phyloP scores from a whole-genome alignment of 2,113 vertebrate species.

The Tiliqua scincoides region DNA sequence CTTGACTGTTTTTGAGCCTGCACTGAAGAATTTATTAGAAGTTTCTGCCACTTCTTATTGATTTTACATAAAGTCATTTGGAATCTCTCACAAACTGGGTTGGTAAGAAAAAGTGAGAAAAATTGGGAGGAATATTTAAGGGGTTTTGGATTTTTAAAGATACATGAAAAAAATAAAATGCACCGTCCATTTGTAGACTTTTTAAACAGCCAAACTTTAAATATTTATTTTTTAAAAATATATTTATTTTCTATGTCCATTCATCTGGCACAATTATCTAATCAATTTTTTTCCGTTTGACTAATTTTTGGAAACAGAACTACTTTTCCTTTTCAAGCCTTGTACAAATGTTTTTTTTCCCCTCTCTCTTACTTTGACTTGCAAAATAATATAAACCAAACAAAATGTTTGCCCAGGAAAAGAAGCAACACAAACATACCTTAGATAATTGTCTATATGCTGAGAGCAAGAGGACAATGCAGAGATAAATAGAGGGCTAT shows the following conservation, averaged over 20 bases:
- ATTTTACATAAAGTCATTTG: conserved; percentile 43
- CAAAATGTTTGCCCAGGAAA: neutral
- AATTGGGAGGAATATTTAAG: neutral
- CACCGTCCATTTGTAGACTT: neutral
- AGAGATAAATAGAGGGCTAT: too few relatives aligned
- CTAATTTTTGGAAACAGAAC: neutral
- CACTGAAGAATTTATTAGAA: conserved; percentile 56
- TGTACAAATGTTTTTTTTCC: neutral
- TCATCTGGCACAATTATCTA: neutral
- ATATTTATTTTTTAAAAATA: neutral
- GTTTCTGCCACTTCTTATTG: conserved; percentile 52
- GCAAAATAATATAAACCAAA: neutral
- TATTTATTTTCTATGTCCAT: neutral
- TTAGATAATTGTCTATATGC: too few relatives aligned
- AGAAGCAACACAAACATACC: too few relatives aligned
- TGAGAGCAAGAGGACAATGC: too few relatives aligned
- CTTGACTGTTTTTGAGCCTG: conserved; percentile 36
- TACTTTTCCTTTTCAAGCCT: neutral
- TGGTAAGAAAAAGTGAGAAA: neutral
- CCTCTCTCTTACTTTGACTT: neutral
- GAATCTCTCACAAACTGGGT: neutral
- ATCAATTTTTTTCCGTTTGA: neutral
- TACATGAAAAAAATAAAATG: neutral
- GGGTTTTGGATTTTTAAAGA: neutral
- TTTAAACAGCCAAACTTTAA: neutral